Base-by-base conservation (phyloP, 2,113 vertebrate species). In the Cynoglossus semilaevis region DNA sequence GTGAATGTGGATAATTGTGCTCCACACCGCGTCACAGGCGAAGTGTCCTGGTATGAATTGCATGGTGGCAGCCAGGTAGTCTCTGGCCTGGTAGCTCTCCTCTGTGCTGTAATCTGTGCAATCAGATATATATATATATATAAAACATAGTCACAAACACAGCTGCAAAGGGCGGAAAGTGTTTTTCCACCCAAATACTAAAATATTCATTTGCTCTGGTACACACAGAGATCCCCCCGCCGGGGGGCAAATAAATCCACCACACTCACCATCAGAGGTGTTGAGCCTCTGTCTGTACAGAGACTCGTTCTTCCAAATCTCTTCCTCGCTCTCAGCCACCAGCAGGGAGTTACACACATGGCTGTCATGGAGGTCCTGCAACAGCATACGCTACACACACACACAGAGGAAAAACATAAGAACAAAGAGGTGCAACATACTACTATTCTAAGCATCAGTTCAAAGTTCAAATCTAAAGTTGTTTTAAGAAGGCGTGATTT, bases 321-420 rank as follows among this genome's bases (percentile, higher is more conserved):
- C 96, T 65, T 99, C 97, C 66, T 99, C 97, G 8, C 96, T 99
- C 88, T 99, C 97, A 2, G 95, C 97, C 71, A 98, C 97, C 85
- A 99, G 89, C 36, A 99, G 90, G 7, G 93, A 95, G 86, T 99
- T 95, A 76, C 97, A 99, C 54, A 95, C 84, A 3, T 96, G 96
- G 55, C 93, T 98, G 83, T 99, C 97, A 4, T 98, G 96, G 3
- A 99, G 89, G 74, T 98, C 96, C 72, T 99, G 96, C 65, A 99
- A 91, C 46, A 99, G 88, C 84, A 99, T 92, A 52, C 93, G 92
- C 97, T 99, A 69, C n/a, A 64, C 55, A 72, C 0, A 44, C 59
- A 56, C 14, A 56, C 35, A 71, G 4, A 40, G 37, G 37, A 11
- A 5, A 3, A 7, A 15, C 4, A 51, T 18, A 47, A n/a, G 51